These are phyloP conservation scores for Spea bombifrons DNA, from an alignment of 2,113 vertebrate genomes.

Conservation along the genomic window DNA sequence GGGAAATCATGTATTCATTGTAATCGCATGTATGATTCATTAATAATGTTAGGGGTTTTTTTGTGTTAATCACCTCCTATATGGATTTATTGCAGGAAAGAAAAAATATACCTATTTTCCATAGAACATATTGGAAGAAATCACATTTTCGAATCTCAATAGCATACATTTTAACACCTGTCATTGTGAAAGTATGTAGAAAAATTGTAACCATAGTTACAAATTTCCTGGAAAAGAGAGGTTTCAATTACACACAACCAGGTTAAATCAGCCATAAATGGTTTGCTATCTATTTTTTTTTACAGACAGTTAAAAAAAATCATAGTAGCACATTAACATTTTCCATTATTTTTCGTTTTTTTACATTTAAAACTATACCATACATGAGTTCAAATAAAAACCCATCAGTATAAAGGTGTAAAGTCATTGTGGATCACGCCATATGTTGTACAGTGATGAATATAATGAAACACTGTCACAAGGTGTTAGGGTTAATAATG, in stretches of 20 bases:
- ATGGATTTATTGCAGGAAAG: neutral
- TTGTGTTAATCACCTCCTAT: too few species aligned
- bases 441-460: too few species aligned
- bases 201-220: constrained; percentile 41
- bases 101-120: neutral
- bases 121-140: neutral
- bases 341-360: neutral
- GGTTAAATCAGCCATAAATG: constrained; percentile 14
- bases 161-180: constrained; percentile 29
- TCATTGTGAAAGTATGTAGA: constrained; percentile 29
- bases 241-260: constrained; percentile 21
- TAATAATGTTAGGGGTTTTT: too few species aligned
- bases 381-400: too few species aligned
- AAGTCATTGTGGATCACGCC: too few species aligned
- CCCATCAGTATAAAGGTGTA: too few species aligned
- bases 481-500: too few species aligned
- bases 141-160: neutral
- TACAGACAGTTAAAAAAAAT: neutral
- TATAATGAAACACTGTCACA: too few species aligned
- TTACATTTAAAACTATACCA: too few species aligned
- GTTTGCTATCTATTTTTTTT: neutral
- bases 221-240: constrained; percentile 27
- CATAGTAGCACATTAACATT: neutral
- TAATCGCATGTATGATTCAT: too few species aligned
- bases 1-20: too few species aligned